Percentiles rank a stretch among this genome's conserved stretches.
Conservation (phyloP, 1,140 invertebrate genomes). For the Panulirus ornatus region DNA sequence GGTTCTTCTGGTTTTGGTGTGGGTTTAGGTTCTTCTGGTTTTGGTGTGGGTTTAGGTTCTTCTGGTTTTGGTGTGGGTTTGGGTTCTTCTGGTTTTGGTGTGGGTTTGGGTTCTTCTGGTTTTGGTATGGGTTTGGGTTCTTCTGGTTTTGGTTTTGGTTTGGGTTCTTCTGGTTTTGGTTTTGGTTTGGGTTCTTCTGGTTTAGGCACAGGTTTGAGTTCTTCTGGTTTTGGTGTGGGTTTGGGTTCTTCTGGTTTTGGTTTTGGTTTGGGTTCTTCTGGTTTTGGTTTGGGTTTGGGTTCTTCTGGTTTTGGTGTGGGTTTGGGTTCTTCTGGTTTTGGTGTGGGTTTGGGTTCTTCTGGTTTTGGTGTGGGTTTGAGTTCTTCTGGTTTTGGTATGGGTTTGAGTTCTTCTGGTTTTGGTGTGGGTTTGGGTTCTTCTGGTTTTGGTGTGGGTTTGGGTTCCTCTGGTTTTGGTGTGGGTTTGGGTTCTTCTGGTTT, state of each 20-base stretch:
- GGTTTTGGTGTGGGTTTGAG: conserved; percentile 27
- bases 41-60: not conserved
- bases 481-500: conserved; percentile 1
- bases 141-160: not conserved
- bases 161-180: not conserved
- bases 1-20: not conserved
- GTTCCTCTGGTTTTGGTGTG: conserved; percentile 16
- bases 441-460: conserved; percentile 24
- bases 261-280: conserved; percentile 44
- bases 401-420: conserved; percentile 22
- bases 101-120: not conserved
- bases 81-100: not conserved
- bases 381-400: conserved; percentile 19
- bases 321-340: not conserved
- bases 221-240: conserved; percentile 23
- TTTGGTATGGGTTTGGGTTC: not conserved
- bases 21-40: not conserved
- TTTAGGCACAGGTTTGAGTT: not conserved
- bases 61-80: not conserved
- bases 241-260: not conserved
- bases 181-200: not conserved
- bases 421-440: conserved; percentile 35
- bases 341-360: conserved; percentile 43
- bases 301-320: conserved; percentile 37
- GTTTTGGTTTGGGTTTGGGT: conserved; percentile 33